Evolutionary conservation across 2,888 invertebrate genomes (phyloP).

Genomic region (Lasioglossum figueresi): DNA sequence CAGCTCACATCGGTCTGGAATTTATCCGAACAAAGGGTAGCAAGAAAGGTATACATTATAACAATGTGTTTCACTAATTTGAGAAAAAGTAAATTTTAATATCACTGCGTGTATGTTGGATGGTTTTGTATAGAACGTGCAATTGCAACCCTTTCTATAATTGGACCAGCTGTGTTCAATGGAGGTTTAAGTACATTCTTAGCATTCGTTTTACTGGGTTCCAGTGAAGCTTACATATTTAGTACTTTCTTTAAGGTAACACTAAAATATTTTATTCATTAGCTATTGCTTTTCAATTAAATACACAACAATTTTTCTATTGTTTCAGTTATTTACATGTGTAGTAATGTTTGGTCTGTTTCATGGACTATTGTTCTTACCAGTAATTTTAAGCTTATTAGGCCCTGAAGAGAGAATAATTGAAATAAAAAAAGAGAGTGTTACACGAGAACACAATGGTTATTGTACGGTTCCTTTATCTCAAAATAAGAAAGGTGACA

Average conservation of each 20-base stretch:
- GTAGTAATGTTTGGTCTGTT: conserved; percentile 85
- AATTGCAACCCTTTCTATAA: conserved; percentile 81
- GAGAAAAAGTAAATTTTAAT: not conserved
- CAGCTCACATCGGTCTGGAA: conserved; percentile 85
- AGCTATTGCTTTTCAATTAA: not conserved
- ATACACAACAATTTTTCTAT: conserved; percentile 10
- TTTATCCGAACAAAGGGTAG: conserved; percentile 83
- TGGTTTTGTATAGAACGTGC: conserved; percentile 76
- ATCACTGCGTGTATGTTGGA: not conserved
- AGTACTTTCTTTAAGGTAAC: conserved; percentile 85
- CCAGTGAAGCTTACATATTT: conserved; percentile 85
- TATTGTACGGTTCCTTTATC: conserved; percentile 67
- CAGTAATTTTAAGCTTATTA: conserved; percentile 84
- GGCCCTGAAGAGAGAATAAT: conserved; percentile 80
- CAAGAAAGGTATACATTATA: conserved; percentile 81
- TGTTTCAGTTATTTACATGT: conserved; percentile 84
- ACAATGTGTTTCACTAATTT: not conserved
- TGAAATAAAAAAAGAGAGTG: conserved; percentile 43
- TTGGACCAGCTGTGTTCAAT: conserved; percentile 85
- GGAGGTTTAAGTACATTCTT: conserved; percentile 85
- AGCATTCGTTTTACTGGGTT: conserved; percentile 84
- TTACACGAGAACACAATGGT: conserved; percentile 62
- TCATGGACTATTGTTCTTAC: conserved; percentile 85
- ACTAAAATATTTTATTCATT: not conserved
- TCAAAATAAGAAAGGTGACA: conserved; percentile 62